phyloP scores from a whole-genome alignment of 2,888 invertebrate genomes.

The Atrina japonica region DNA sequence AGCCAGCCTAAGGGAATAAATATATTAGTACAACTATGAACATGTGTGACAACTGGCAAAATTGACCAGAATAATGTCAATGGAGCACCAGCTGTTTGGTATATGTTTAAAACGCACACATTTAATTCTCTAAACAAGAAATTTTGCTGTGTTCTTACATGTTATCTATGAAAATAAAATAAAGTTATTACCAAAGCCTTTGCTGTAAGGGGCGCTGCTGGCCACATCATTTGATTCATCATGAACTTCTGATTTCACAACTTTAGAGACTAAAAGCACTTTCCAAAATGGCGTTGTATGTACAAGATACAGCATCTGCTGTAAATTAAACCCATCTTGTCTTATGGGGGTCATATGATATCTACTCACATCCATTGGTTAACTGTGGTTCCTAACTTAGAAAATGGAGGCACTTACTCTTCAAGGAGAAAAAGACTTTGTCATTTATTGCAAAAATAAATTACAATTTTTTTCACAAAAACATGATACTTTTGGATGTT shows the following conservation, averaged over 20 bases:
- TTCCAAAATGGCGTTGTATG: constrained; percentile 39
- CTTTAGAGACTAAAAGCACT: constrained; percentile 11
- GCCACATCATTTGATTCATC: constrained; percentile 49
- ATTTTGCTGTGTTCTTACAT: no score
- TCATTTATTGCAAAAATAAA: constrained; percentile 33
- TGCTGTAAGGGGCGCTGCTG: constrained; percentile 42
- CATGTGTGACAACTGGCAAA: constrained; percentile 14
- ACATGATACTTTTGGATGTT: no score
- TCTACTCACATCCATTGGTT: constrained; percentile 41
- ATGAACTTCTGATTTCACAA: constrained; percentile 14
- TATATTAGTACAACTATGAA: not conserved
- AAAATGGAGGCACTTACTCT: constrained; percentile 2
- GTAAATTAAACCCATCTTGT: constrained; percentile 45
- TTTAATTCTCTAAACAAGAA: no score
- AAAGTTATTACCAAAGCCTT: constrained; percentile 45
- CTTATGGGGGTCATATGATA: constrained; percentile 48
- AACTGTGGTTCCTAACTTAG: constrained; percentile 38
- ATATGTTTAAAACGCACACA: no score
- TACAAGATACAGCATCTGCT: constrained; percentile 40
- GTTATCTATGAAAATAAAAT: constrained; percentile 6
- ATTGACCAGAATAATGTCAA: not conserved
- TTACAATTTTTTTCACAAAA: no score
- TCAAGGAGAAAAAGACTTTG: constrained; percentile 9
- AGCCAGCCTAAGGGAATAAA: constrained; percentile 7
- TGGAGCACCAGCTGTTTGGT: constrained; percentile 24